Conservation (phyloP, 2,797 vertebrate genomes). For the Spinibarbus caldwelli region DNA sequence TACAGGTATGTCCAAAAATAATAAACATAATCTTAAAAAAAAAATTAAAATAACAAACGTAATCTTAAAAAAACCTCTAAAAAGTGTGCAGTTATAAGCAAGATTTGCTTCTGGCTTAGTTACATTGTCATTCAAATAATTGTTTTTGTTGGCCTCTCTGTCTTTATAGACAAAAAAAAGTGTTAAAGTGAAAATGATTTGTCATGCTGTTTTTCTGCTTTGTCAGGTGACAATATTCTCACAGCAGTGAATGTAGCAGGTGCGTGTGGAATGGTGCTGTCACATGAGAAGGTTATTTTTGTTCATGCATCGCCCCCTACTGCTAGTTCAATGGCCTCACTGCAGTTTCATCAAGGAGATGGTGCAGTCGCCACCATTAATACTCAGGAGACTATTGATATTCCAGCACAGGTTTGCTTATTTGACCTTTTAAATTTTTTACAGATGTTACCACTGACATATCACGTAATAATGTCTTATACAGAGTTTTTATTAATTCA, state of each 20-base stretch:
- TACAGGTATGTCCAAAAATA: conserved; percentile 80
- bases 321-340: conserved; percentile 71
- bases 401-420: conserved; percentile 70
- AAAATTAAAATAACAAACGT: too few species aligned
- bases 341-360: conserved; percentile 81
- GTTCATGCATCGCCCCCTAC: conserved; percentile 79
- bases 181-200: background rate
- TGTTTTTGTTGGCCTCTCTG: background rate
- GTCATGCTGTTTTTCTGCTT: background rate
- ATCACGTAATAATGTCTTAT: background rate
- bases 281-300: conserved; percentile 81
- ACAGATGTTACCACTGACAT: background rate
- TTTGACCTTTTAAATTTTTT: conserved; percentile 1
- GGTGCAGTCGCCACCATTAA: background rate
- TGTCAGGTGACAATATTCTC: conserved; percentile 92
- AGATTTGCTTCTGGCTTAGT: background rate
- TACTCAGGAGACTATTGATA: conserved; percentile 65
- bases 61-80: background rate
- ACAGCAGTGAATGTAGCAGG: conserved; percentile 91
- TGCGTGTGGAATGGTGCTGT: conserved; percentile 85
- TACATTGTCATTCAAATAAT: background rate
- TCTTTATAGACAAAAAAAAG: background rate
- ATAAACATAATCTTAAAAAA: too few species aligned
- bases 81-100: background rate
- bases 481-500: background rate